These are phyloP conservation scores for Anadara kagoshimensis DNA, from an alignment of 1,140 invertebrate species.

Conservation along the genomic window DNA sequence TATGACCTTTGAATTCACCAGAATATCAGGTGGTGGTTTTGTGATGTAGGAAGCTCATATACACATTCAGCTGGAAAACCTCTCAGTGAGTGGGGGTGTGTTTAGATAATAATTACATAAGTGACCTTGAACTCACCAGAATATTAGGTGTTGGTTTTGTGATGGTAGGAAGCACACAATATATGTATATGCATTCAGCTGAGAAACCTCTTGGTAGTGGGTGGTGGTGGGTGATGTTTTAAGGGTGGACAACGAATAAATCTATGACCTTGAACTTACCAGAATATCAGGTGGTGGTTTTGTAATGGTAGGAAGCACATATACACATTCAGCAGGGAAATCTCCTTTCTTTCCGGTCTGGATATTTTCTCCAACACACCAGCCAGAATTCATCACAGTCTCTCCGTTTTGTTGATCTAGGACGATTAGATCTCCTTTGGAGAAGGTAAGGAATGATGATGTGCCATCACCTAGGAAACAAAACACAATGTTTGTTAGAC, in stretches of 20 bases:
- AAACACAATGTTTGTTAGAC: not conserved
- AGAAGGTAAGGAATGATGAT: slow-evolving; percentile 89
- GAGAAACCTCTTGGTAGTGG: slow-evolving; percentile 95
- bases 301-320: slow-evolving; percentile 94
- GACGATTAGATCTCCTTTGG: slow-evolving; percentile 96
- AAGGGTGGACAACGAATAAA: too few relatives aligned
- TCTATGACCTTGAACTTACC: too few relatives aligned
- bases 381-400: slow-evolving; percentile 93
- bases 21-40: slow-evolving; percentile 93
- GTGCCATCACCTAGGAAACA: slow-evolving; percentile 83
- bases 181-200: too few relatives aligned
- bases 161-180: slow-evolving; percentile 96
- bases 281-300: slow-evolving; percentile 95
- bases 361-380: slow-evolving; percentile 86
- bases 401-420: slow-evolving; percentile 96
- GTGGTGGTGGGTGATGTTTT: slow-evolving; percentile 88
- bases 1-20: slow-evolving; percentile 74
- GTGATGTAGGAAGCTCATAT: slow-evolving; percentile 96
- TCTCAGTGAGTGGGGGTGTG: slow-evolving; percentile 76
- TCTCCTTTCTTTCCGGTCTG: slow-evolving; percentile 80
- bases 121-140: slow-evolving; percentile 87
- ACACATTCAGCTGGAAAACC: slow-evolving; percentile 98
- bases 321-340: slow-evolving; percentile 97
- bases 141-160: slow-evolving; percentile 93
- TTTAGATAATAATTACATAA: slow-evolving; percentile 88